These are phyloP conservation scores for Porites lobata DNA, from an alignment of 92 coral and sea anemone species.

Conservation along the genomic window DNA sequence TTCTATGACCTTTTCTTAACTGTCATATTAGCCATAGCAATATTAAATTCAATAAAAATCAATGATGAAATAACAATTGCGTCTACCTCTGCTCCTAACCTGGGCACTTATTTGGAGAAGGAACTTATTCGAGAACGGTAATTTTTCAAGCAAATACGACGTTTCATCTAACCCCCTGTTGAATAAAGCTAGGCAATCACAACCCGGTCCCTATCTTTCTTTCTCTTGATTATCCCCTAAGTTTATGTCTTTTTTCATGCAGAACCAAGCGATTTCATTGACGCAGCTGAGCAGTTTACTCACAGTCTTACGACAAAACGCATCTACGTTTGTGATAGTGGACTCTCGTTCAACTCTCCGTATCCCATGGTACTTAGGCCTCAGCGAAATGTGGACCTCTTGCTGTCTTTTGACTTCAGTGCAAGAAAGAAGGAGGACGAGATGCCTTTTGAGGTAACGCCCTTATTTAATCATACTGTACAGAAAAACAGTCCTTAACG, in stretches of 20 bases:
- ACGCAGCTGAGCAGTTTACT: conserved; percentile 1
- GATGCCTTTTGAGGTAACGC: conserved; percentile 38
- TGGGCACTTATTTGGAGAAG: too few species aligned
- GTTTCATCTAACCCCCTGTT: too few species aligned
- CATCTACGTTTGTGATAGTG: conserved; percentile 73
- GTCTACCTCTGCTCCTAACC: too few species aligned
- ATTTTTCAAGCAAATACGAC: too few species aligned
- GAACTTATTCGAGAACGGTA: too few species aligned
- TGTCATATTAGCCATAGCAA: too few species aligned
- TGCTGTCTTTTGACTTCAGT: conserved; percentile 86
- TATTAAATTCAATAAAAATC: too few species aligned
- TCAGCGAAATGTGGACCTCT: conserved; percentile 76
- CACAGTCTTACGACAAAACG: conserved; percentile 9
- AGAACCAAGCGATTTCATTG: not conserved
- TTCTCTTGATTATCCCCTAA: not conserved
- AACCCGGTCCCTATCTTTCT: not conserved
- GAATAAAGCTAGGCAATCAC: too few species aligned
- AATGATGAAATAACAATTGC: too few species aligned
- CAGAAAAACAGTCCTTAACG: too few species aligned
- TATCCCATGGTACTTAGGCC: conserved; percentile 73
- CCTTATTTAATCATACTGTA: not conserved
- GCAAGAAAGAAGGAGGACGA: conserved; percentile 61
- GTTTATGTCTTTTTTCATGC: not conserved
- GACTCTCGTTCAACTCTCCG: conserved; percentile 83
- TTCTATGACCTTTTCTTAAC: too few species aligned